Percentiles rank a stretch among this genome's conserved stretches.
phyloP scores from a whole-genome alignment of 2,888 invertebrate species.

The Allygus modestus region DNA sequence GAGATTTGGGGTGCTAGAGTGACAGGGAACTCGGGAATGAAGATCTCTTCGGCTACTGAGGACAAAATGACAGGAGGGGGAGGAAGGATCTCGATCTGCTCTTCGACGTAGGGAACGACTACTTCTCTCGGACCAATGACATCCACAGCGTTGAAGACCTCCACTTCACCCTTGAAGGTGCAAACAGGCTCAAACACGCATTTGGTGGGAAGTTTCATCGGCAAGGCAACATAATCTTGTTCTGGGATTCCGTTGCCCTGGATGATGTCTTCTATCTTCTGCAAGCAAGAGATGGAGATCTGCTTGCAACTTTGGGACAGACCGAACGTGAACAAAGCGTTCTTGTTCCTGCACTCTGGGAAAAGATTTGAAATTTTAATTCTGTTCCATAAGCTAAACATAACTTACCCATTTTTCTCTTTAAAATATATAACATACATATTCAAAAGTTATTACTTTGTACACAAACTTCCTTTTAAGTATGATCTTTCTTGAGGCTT shows the following conservation, averaged over 20 bases:
- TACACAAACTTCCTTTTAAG: neutral
- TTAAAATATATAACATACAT: neutral
- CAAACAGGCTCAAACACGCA: constrained; percentile 50
- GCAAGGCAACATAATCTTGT: constrained; percentile 52
- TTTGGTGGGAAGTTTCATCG: constrained; percentile 45
- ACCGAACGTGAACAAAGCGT: constrained; percentile 52
- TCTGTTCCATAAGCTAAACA: neutral
- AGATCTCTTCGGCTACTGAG: constrained; percentile 26
- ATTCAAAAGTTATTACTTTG: too few relatives aligned
- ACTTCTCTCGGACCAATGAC: constrained; percentile 32
- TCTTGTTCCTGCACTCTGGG: constrained; percentile 50
- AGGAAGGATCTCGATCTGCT: neutral
- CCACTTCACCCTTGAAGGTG: constrained; percentile 50
- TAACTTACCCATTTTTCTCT: neutral
- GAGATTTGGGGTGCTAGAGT: constrained; percentile 22
- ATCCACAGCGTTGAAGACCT: constrained; percentile 37
- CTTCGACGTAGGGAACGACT: constrained; percentile 28
- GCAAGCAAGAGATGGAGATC: constrained; percentile 55
- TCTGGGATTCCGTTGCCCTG: constrained; percentile 52
- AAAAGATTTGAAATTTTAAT: constrained; percentile 35
- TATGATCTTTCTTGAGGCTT: constrained; percentile 33
- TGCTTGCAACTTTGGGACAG: constrained; percentile 53
- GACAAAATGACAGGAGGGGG: constrained; percentile 12
- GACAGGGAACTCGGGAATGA: constrained; percentile 41
- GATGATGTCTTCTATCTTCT: constrained; percentile 55